Evolutionary conservation across 2,113 vertebrate genomes (phyloP).

Genomic region (Strigops habroptila): DNA sequence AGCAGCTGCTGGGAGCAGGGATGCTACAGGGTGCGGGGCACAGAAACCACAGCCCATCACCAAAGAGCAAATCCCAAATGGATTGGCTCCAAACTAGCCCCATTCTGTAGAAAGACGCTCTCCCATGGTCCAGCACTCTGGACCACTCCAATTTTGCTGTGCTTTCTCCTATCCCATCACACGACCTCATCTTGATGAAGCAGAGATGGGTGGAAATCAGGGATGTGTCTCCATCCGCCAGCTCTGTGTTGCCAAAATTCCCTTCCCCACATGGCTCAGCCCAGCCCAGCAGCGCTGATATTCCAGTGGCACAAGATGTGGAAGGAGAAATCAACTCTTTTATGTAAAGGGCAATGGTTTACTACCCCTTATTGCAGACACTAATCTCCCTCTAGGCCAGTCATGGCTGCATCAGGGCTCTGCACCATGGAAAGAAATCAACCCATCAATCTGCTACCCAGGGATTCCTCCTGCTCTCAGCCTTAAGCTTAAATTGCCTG

Average conservation of each 20-base stretch:
- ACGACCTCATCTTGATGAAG: not conserved
- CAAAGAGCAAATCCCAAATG: not conserved
- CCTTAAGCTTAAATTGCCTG: not conserved
- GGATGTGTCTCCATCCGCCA: not conserved
- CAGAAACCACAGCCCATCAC: not conserved
- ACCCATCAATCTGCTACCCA: not conserved
- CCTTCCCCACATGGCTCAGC: not conserved
- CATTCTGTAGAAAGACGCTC: not conserved
- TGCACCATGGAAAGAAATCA: not conserved
- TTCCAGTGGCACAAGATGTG: not conserved
- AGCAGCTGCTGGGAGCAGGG: rapidly evolving
- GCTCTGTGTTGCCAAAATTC: not conserved
- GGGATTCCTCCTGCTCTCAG: not conserved
- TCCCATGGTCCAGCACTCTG: rapidly evolving
- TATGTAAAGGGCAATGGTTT: not conserved
- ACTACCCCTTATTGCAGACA: not conserved
- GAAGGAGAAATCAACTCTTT: not conserved
- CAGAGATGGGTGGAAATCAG: not conserved
- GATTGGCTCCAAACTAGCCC: not conserved
- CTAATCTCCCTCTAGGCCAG: not conserved
- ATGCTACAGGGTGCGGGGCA: not conserved
- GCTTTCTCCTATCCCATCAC: rapidly evolving
- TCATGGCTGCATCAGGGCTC: not conserved
- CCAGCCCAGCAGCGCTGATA: not conserved
- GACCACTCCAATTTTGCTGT: not conserved